phyloP scores from a whole-genome alignment of 2,797 vertebrate genomes.

The Neostethus bicornis region DNA sequence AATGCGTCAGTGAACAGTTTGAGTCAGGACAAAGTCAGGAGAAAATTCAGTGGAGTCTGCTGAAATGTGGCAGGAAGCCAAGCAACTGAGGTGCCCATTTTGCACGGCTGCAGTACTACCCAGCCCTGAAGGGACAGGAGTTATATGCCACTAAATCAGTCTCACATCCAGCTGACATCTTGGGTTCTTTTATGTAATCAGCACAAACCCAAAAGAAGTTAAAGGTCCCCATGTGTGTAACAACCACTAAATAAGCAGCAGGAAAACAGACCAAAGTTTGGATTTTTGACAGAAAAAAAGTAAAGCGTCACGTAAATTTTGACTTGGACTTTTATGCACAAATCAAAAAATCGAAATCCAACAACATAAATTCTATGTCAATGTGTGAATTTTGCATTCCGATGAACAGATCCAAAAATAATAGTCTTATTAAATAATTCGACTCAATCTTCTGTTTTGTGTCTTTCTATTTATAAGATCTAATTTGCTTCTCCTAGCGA shows the following conservation, averaged over 20 bases:
- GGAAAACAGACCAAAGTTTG: conserved; percentile 4
- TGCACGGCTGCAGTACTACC: conserved; percentile 19
- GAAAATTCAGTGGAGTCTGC: conserved; percentile 40
- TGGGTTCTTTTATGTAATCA: conserved; percentile 34
- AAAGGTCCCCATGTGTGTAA: conserved; percentile 9
- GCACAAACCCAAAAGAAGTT: conserved; percentile 31
- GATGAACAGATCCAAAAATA: too few relatives aligned
- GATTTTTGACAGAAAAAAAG: background rate
- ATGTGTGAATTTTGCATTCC: background rate
- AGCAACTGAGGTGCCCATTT: conserved; percentile 20
- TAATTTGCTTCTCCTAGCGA: background rate
- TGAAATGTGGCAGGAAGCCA: conserved; percentile 39
- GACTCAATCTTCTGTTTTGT: background rate
- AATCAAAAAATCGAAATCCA: background rate
- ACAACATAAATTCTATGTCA: background rate
- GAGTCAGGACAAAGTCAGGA: conserved; percentile 38
- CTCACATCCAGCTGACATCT: conserved; percentile 52
- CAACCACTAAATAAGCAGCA: conserved; percentile 2
- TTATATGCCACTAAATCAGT: conserved; percentile 62
- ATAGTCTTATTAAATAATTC: too few relatives aligned
- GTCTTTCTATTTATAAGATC: background rate
- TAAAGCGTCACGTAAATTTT: too few relatives aligned
- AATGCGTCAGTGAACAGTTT: conserved; percentile 21
- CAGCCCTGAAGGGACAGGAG: conserved; percentile 38
- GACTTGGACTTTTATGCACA: background rate